Conservation (phyloP, 2,113 vertebrate species). For the Felis chaus region DNA sequence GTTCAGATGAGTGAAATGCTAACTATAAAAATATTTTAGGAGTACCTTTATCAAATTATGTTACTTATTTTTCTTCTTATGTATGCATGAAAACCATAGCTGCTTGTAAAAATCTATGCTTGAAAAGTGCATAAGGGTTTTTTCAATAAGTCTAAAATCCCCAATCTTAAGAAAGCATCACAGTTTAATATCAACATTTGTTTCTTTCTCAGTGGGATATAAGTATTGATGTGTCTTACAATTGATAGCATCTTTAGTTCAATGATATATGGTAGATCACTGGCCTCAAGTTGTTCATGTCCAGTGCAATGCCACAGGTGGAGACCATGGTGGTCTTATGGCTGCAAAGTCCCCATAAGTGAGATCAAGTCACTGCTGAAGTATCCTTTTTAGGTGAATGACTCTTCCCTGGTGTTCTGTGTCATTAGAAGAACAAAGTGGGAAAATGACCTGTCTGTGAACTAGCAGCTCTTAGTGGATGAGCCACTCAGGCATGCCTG, state of each 20-base stretch:
- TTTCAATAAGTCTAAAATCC: not conserved
- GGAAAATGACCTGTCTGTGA: not conserved
- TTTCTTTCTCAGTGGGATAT: not conserved
- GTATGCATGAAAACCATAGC: not conserved
- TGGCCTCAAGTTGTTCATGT: not conserved
- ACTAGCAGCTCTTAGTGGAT: not conserved
- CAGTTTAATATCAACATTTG: not conserved
- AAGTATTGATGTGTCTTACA: not conserved
- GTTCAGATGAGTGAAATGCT: not conserved
- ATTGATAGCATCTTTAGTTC: not conserved
- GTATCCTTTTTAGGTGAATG: not conserved
- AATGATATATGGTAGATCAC: not conserved
- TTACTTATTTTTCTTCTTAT: not conserved
- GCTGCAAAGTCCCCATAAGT: not conserved
- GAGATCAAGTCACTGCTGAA: not conserved
- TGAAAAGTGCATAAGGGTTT: not conserved
- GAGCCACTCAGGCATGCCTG: not conserved
- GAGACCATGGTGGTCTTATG: not conserved
- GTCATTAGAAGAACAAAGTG: not conserved
- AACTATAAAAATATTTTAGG: not conserved
- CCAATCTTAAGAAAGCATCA: not conserved
- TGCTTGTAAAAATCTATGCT: not conserved
- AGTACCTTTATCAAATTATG: not conserved
- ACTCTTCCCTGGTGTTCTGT: not conserved
- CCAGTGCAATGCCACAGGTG: not conserved